Base-by-base conservation (phyloP, 1,140 invertebrate species). In the Drosophila arizonae region DNA sequence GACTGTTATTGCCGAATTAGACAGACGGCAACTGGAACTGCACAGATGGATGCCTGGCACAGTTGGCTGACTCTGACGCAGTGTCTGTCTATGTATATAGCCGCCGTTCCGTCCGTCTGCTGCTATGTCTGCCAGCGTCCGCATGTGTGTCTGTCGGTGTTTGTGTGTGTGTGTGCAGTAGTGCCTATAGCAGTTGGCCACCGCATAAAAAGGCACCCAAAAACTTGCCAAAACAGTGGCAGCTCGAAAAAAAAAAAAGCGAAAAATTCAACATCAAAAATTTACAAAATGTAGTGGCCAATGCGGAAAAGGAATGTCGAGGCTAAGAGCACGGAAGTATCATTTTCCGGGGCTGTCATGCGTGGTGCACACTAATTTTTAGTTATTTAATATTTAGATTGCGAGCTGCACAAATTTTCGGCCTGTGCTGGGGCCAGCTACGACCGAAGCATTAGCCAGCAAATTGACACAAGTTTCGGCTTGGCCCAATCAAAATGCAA, bases 261-360 rank as follows among this genome's bases (percentile, higher is more conserved):
- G 21, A 24, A 24, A 79, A 41, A 28, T 21, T 8, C 11, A 50
- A 52, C 65, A 72, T 74, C 57, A 69, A 79, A 79, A 76, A 65
- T 84, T 64, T 77, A 85, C 67, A 87, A 80, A 89, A 77, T 88
- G 77, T 79, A 77, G 84, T 77, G 80, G 80, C 72, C 79, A 88
- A 89, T 86, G 86, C 84, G 81, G 85, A 89, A 76, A 72, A 78
- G 73, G 84, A 88, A 87, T 82, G 82, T 82, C 79, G 79, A 81
- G 62, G 48, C 36, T 69, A 41, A 72, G 72, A 51, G 67, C 68
- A 63, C 64, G 79, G 79, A 76, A 67, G 76, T 88, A 87, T 79
- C 72, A 88, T 87, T 87, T 87, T 88, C 69, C 79, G 82, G 76
- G 66, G 65, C 79, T 82, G 72, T 77, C 79, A 87, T 87, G 82